Evolutionary conservation across 2,888 invertebrate species (phyloP), one percentile per base, ranked within the genome.

Genomic region (Protonemura montana): DNA sequence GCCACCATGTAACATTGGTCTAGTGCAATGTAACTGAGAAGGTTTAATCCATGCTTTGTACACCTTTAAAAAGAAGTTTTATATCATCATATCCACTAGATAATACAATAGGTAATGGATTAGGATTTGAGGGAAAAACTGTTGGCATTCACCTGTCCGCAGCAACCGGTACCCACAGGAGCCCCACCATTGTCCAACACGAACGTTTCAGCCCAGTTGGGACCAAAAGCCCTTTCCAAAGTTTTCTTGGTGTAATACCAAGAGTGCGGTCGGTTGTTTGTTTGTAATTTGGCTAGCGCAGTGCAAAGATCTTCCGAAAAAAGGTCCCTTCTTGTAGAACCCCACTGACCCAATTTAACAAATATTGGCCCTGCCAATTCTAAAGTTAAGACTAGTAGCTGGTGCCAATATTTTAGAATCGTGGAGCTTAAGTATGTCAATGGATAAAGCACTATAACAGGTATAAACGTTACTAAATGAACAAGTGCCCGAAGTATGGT

Each of bases 291-390:
- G 7, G 91, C 89, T 13, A 92, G 90, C 2, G 88, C 88, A 29
- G 90, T 89, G 89, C 93, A 93, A 87, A 93, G 89, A 41, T 92
- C 90, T 82, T 90, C 89, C 1, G 92, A 90, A 88, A 93, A 92
- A 42, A 93, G 87, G 88, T 93, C 93, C 80, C 91, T 89, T 21
- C 93, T 88, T 5, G 92, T 93, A 29, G 92, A 91, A 30, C 91
- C 91, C 93, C 93, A 93, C 88, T 93, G 93, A 0, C 92, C 92
- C 27, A 93, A 90, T 89, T 93, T 93, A 29, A 92, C 90, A 85
- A 92, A 92, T n/a, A 92, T 91, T 0, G 93, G 92, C 0, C 93
- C 93, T 80, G 91, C 89, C 83, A 89, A 88, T 88, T 92, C 91
- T 27, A 92, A 89, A 25, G 90, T 85, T 30, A 82, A 26, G 27